Base-by-base conservation (phyloP, 2,797 vertebrate species). In the Limnodromus scolopaceus region DNA sequence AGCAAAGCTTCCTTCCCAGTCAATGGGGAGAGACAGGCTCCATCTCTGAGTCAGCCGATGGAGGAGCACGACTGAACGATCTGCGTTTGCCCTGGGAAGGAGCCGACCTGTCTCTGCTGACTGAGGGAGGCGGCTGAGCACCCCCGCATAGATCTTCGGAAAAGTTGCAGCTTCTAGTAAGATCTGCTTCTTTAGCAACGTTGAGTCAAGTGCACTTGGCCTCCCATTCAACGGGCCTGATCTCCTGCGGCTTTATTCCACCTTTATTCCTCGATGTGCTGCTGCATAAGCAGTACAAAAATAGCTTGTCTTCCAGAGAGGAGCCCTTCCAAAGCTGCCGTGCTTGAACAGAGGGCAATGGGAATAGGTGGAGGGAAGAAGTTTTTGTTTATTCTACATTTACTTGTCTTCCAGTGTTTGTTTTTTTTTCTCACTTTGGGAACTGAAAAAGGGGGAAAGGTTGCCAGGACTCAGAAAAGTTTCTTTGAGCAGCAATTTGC, bases 61-160 rank as follows among this genome's bases (percentile, higher is more conserved):
- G 68, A 87, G 27, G 16, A 79, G 57, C 57, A 54, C 0, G 6
- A 23, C 72, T 49, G 36, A 70, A 60, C 9, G 68, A 25, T 60
- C 51, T 36, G 41, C 5, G 0, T 36, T 51, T 61, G 72, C 36
- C 82, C 63, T 46, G 45, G 30, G 45, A 74, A 86, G 66, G 16
- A 80, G 63, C 36, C 4, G 1, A 34, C 36, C 28, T n/a, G 41
- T 30, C 72, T 64, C 86, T 65, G 71, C 41, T 66, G 68, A 6
- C 57, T 65, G 72, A 61, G 46, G 16, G 68, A 41, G 63, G 82
- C 0, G 3, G 46, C 30, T 55, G 83, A 79, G 46, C 39, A n/a
- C 32, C 48, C 39, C 66, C 1, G 0, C 34, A 13, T 39, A 2
- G 13, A 45, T 48, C 55, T 83, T 60, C 0, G 3, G 71, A 66